Evolutionary conservation across 2,797 vertebrate species (phyloP), one percentile per base, ranked within the genome.

Genomic region (Pipistrellus pygmaeus): DNA sequence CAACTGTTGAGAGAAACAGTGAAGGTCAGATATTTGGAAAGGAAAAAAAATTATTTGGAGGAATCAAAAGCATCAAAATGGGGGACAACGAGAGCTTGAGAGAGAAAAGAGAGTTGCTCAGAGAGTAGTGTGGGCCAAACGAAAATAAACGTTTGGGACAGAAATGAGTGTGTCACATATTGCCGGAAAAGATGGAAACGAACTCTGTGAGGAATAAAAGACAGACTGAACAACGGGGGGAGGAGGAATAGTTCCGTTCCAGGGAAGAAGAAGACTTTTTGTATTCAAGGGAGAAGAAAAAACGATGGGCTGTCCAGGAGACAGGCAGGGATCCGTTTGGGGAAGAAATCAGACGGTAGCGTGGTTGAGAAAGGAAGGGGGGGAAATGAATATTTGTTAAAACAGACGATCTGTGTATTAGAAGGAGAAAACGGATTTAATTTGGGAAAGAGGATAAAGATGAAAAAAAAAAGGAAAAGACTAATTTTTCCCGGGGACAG

Each of bases 361-460:
- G 53, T 53, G 51, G 20, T 76, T 75, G 44, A 71, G 69, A 90
- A 32, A 32, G 44, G 76, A 78, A 35, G 21, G 75, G 46, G 30
- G 51, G 32, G 95, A 96, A 95, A 93, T 51, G 93, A 96, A 18
- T 94, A 88, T 46, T 85, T 94, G 81, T 77, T 82, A 20, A 82
- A 89, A 88, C 46, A 75, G 69, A 94, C 69, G 14, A 93, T 62
- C 66, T 8, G 5, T 71, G 55, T 86, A 48, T 86, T 91, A 71
- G 46, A 57, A 82, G 20, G 93, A n/a, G 90, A 91, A 88, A 93
- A 81, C 9, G 8, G 38, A 62, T 85, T 95, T 92, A 62, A 85
- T 46, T 93, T 66, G 64, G 51, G 27, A 35, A 66, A 66, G 32
- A 51, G 35, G 25, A 44, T 82, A 60, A 83, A 89, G 75, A 69